Base-by-base conservation (phyloP, 2,113 vertebrate species). In the Choloepus hoffmanni region DNA sequence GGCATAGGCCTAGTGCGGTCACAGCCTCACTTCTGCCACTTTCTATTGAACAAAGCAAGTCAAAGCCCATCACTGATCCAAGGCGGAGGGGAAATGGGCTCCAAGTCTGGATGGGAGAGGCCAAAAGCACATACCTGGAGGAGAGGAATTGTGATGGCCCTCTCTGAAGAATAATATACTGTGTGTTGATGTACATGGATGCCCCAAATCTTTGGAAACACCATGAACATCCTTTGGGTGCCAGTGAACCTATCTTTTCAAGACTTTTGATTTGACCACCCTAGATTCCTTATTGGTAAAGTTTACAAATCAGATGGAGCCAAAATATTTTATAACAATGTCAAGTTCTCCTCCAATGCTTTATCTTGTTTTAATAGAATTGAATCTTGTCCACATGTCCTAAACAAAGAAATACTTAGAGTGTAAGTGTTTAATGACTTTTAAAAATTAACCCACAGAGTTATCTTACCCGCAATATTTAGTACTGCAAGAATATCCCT, bases 151-250 rank as follows among this genome's bases (percentile, higher is more conserved):
- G 0, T 21, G 10, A 30, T 2, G 13, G 33, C 67, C 48, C 8
- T 81, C 28, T 72, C 58, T 48, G 62, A 33, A 81, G 45, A 53
- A 15, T 21, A 26, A 1, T 58, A 48, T 0, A 45, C 67, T 36
- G 7, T 36, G 11, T 48, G 33, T 92, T 79, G 76, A 85, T 65
- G 53, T 78, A 28, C 13, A 68, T 6, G 84, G 10, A 63, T 55
- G 5, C 30, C 87, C n/a, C 53, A 72, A 67, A 84, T 72, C 45
- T 91, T 90, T 89, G 33, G 40, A 89, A 77, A 72, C n/a, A 67
- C 13, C 36, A 28, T 85, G 74, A 84, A 55, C 4, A 30, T 3
- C 13, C 68, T 76, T 83, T 82, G 33, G 11, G 5, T 79, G 21
- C 45, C 36, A 58, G 21, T 92, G 36, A 92, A 73, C 10, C 5